Conservation (phyloP, 35 echinoderm and acorn worm species). For the Apostichopus parvimensis region DNA sequence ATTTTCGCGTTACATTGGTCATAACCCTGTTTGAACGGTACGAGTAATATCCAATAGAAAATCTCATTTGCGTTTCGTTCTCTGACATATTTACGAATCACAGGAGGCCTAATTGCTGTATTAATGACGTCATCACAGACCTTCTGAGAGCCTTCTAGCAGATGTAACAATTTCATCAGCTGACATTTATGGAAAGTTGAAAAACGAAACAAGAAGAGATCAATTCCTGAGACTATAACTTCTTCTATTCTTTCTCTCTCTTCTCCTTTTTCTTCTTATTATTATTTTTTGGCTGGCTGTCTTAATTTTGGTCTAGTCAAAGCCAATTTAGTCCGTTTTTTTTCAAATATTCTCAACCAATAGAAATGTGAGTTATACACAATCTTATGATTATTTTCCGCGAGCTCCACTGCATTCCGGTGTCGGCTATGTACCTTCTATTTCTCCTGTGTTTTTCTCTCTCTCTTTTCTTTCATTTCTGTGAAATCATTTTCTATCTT, state of each 20-base stretch:
- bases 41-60: not conserved
- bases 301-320: no score
- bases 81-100: slow-evolving; percentile 13
- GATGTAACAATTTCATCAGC: not conserved
- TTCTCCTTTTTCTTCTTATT: not conserved
- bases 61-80: not conserved
- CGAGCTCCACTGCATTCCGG: not conserved
- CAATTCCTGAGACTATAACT: not conserved
- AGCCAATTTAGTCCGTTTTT: not conserved
- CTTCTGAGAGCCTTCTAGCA: not conserved
- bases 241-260: not conserved
- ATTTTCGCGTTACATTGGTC: not conserved
- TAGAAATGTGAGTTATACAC: not conserved
- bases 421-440: not conserved
- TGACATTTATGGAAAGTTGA: not conserved
- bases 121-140: not conserved
- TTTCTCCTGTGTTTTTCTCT: not conserved
- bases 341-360: not conserved
- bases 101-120: not conserved
- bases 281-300: no score
- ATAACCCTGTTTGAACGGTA: not conserved
- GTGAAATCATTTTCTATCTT: not conserved
- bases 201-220: not conserved
- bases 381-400: not conserved
- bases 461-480: not conserved